These are phyloP conservation scores for Drosophila borborema DNA, from an alignment of 2,888 invertebrate genomes.

Conservation along the genomic window DNA sequence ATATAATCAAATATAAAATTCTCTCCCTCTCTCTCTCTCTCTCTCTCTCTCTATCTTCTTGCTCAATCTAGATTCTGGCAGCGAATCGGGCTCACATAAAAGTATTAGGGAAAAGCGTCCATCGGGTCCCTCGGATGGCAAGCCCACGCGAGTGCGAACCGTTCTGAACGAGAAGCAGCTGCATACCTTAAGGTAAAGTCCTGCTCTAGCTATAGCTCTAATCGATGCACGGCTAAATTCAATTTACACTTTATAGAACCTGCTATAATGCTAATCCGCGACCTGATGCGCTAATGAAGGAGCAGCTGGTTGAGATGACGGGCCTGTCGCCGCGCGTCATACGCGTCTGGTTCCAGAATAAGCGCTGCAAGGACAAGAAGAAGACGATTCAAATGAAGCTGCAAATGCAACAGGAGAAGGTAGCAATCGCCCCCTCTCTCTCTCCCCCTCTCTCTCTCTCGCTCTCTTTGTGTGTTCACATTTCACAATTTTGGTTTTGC, in stretches of 20 bases:
- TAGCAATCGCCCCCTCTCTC: constrained; percentile 82
- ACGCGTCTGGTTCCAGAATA: constrained; percentile 99
- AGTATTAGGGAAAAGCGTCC: constrained; percentile 88
- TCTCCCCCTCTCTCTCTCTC: background rate
- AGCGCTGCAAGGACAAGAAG: constrained; percentile 98
- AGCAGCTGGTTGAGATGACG: constrained; percentile 99
- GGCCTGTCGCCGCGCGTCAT: constrained; percentile 98
- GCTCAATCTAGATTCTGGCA: constrained; percentile 91
- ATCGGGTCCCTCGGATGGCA: constrained; percentile 90
- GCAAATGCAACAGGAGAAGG: constrained; percentile 99
- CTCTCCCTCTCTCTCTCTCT: background rate
- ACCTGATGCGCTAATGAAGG: constrained; percentile 99
- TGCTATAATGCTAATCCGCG: constrained; percentile 99
- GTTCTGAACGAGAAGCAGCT: constrained; percentile 99
- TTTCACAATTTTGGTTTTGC: background rate
- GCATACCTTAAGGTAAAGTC: constrained; percentile 92
- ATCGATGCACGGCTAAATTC: background rate
- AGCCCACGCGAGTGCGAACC: constrained; percentile 99
- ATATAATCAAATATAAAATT: background rate
- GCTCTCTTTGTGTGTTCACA: background rate
- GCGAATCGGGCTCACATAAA: constrained; percentile 95
- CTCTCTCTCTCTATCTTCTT: background rate
- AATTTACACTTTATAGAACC: constrained; percentile 86
- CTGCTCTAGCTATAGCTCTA: background rate
- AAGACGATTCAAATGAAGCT: constrained; percentile 98